These are phyloP conservation scores for Drosophila sordidapex DNA, from an alignment of 2,888 invertebrate species.

Conservation along the genomic window DNA sequence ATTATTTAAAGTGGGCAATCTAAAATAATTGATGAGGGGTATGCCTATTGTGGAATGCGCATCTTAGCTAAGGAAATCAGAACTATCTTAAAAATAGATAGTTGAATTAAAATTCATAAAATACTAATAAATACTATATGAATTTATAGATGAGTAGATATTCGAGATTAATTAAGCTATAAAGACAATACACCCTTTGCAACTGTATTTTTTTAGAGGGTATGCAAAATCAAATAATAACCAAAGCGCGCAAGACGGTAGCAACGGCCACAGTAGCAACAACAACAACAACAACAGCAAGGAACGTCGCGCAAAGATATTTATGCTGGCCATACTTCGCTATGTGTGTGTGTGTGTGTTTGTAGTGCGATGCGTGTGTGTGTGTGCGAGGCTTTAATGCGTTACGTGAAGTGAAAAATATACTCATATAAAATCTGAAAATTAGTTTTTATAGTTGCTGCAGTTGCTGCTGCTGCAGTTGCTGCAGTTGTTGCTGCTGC, in stretches of 20 bases:
- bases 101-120: not conserved
- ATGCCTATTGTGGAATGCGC: not conserved
- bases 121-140: not conserved
- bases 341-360: not conserved
- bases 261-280: conserved; percentile 38
- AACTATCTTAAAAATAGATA: not conserved
- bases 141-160: too few species aligned
- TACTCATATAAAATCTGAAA: conserved; percentile 59
- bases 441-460: conserved; percentile 60
- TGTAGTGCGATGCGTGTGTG: conserved; percentile 28
- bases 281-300: conserved; percentile 25
- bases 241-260: conserved; percentile 68
- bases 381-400: conserved; percentile 43
- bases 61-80: not conserved
- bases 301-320: conserved; percentile 29
- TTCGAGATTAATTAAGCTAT: not conserved
- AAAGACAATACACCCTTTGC: conserved; percentile 1
- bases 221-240: conserved; percentile 67
- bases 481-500: conserved; percentile 41
- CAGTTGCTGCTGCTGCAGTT: conserved; percentile 48
- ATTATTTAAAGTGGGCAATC: not conserved
- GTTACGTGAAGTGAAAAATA: conserved; percentile 65
- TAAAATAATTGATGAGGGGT: not conserved
- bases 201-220: conserved; percentile 26
- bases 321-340: conserved; percentile 38